phyloP scores from a whole-genome alignment of 2,113 vertebrate species.

The Campylomormyrus tamandua region DNA sequence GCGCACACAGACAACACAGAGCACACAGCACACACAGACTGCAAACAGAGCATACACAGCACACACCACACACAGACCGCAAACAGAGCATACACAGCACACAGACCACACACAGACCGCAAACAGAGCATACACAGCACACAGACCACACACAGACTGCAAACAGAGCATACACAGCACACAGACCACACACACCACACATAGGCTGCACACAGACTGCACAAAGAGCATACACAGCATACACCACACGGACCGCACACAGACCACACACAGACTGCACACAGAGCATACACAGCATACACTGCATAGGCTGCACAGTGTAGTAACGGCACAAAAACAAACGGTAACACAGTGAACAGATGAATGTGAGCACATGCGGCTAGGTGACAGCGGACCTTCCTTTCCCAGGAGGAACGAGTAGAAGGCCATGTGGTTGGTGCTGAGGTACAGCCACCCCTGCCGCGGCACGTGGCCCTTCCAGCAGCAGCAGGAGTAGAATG shows the following conservation, averaged over 20 bases:
- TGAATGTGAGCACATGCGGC: background rate
- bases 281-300: too few relatives aligned
- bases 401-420: slow-evolving; percentile 96
- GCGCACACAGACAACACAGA: background rate
- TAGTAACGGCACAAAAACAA: background rate
- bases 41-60: background rate
- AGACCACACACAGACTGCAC: too few relatives aligned
- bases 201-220: too few relatives aligned
- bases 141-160: background rate
- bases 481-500: slow-evolving; percentile 89
- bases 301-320: background rate
- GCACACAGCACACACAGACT: background rate
- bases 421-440: slow-evolving; percentile 92
- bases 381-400: slow-evolving; percentile 64
- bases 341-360: too few relatives aligned
- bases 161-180: too few relatives aligned
- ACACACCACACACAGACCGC: background rate
- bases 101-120: too few relatives aligned
- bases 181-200: background rate
- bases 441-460: slow-evolving; percentile 93
- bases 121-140: background rate
- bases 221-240: too few relatives aligned
- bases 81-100: background rate
- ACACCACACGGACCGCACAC: background rate
- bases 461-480: slow-evolving; percentile 96